Evolutionary conservation across 2,888 invertebrate genomes (phyloP).

Genomic region (Cerastis leucographa): DNA sequence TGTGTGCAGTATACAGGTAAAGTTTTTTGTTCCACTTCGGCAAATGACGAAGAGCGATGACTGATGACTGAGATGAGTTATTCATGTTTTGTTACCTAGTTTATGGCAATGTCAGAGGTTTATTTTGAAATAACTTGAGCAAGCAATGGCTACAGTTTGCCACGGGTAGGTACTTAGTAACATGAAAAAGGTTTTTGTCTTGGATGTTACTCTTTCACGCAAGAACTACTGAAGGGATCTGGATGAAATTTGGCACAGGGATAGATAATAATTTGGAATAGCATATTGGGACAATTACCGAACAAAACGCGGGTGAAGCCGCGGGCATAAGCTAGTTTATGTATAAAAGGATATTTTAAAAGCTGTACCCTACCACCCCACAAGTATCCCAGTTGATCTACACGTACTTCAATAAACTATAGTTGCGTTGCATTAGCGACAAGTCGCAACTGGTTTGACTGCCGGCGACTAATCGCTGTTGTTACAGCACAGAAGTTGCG

Average conservation of each 20-base stretch:
- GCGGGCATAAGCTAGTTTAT: too few species aligned
- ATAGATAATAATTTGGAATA: too few species aligned
- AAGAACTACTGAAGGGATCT: too few species aligned
- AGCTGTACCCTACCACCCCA: not conserved
- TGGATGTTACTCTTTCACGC: too few species aligned
- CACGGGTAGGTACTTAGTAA: not conserved
- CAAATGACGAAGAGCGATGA: slow-evolving; percentile 7
- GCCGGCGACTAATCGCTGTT: slow-evolving; percentile 60
- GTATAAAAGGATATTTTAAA: not conserved
- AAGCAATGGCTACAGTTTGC: not conserved
- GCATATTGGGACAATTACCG: too few species aligned
- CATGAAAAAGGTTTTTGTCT: too few species aligned
- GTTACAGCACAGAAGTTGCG: slow-evolving; percentile 62
- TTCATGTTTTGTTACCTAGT: slow-evolving; percentile 5
- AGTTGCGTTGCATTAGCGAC: slow-evolving; percentile 56
- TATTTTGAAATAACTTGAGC: slow-evolving; percentile 19
- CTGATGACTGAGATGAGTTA: slow-evolving; percentile 3
- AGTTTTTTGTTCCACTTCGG: slow-evolving; percentile 10
- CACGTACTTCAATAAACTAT: slow-evolving; percentile 59
- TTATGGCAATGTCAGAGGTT: slow-evolving; percentile 5
- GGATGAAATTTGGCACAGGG: too few species aligned
- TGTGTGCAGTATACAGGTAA: slow-evolving; percentile 38
- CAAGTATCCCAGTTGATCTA: slow-evolving; percentile 3
- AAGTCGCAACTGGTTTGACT: slow-evolving; percentile 63
- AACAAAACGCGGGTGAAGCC: too few species aligned